Evolutionary conservation across 2,113 vertebrate species (phyloP).

Genomic region (Apistogramma diplotaenia): DNA sequence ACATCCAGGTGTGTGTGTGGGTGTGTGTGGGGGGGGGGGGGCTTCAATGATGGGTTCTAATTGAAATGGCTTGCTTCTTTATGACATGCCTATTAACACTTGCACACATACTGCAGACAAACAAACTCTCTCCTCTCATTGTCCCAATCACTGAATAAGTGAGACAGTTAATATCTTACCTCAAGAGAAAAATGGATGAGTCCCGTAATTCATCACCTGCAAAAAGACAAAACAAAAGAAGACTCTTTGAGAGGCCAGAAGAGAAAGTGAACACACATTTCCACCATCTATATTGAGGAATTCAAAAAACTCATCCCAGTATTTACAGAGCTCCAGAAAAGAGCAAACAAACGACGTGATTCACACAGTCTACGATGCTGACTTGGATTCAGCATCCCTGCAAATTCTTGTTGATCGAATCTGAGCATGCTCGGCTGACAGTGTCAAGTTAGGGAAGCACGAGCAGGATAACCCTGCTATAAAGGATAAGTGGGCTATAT

Average conservation of each 20-base stretch:
- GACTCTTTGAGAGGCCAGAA: not conserved
- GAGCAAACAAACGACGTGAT: not conserved
- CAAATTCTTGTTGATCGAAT: slow-evolving; percentile 33
- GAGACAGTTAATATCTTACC: not conserved
- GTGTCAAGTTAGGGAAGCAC: slow-evolving; percentile 4
- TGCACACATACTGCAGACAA: too few species aligned
- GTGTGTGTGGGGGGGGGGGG: too few species aligned
- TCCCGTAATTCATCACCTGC: not conserved
- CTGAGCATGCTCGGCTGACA: slow-evolving; percentile 14
- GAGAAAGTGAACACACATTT: not conserved
- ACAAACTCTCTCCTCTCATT: not conserved
- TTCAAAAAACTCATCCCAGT: not conserved
- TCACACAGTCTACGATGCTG: not conserved
- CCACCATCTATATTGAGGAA: not conserved
- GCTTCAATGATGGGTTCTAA: not conserved
- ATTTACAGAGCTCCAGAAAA: not conserved
- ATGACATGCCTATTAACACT: too few species aligned
- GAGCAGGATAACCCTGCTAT: not conserved
- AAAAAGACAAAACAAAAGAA: not conserved
- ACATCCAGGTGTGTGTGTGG: too few species aligned
- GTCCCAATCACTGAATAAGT: not conserved
- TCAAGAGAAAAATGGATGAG: not conserved
- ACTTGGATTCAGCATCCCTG: not conserved
- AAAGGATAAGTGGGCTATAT: slow-evolving; percentile 21
- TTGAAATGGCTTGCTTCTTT: not conserved